Evolutionary conservation across 2,888 invertebrate genomes (phyloP).

Genomic region (Rhyacophila evoluta): DNA sequence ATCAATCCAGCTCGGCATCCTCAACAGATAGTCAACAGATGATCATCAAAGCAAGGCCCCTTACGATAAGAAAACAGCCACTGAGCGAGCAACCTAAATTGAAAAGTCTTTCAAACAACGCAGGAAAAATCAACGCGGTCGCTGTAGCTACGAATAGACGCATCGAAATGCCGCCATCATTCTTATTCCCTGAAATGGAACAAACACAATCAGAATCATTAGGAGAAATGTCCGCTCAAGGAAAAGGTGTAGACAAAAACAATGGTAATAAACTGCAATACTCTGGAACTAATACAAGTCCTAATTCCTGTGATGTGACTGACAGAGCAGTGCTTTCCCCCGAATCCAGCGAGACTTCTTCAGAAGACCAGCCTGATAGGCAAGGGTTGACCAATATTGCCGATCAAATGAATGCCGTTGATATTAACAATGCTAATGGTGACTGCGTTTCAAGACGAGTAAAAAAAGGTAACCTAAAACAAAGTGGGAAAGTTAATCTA

Average conservation of each 20-base stretch:
- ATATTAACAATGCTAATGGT: constrained; percentile 67
- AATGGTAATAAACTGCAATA: constrained; percentile 58
- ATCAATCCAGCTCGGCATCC: constrained; percentile 56
- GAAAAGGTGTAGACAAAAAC: constrained; percentile 60
- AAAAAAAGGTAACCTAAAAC: constrained; percentile 85
- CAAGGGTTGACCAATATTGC: constrained; percentile 65
- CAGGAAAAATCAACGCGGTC: constrained; percentile 72
- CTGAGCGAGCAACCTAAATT: constrained; percentile 84
- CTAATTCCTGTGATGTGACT: constrained; percentile 61
- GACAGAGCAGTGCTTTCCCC: constrained; percentile 59
- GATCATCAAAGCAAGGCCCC: constrained; percentile 83
- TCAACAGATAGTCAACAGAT: constrained; percentile 58
- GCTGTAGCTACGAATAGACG: constrained; percentile 78
- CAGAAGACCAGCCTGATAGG: constrained; percentile 64
- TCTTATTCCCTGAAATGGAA: constrained; percentile 83
- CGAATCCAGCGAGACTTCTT: constrained; percentile 60
- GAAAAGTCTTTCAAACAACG: constrained; percentile 70
- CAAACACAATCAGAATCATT: constrained; percentile 71
- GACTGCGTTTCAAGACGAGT: constrained; percentile 69
- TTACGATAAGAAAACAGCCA: constrained; percentile 87
- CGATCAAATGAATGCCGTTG: constrained; percentile 68
- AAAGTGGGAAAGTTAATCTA: constrained; percentile 78
- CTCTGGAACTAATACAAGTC: constrained; percentile 29
- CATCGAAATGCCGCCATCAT: constrained; percentile 87
- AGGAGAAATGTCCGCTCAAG: constrained; percentile 61